Evolutionary conservation across 2,113 vertebrate species (phyloP).

Genomic region (Periophthalmodon schlosseri): DNA sequence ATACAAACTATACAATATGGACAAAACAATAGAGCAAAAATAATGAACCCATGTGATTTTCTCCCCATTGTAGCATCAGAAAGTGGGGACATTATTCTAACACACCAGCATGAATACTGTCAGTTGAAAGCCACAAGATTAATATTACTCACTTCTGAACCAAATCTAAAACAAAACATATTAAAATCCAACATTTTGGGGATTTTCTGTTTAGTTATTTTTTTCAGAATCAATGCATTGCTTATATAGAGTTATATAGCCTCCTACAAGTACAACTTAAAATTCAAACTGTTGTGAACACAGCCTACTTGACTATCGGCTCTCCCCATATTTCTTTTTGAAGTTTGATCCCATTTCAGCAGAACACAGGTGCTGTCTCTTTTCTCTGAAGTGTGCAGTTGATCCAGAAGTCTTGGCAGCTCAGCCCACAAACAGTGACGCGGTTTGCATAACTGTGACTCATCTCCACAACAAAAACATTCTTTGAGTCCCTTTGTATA

Average conservation of each 20-base stretch:
- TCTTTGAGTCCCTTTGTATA: constrained; percentile 3
- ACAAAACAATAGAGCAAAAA: too few relatives aligned
- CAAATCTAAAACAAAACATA: too few relatives aligned
- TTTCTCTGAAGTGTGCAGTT: neutral
- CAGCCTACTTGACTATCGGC: constrained; percentile 17
- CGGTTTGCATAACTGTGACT: constrained; percentile 41
- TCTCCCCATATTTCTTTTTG: constrained; percentile 29
- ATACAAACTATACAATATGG: too few relatives aligned
- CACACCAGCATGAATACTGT: too few relatives aligned
- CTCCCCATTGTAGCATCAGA: too few relatives aligned
- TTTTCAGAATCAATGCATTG: neutral
- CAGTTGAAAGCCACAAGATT: too few relatives aligned
- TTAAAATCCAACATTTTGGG: neutral
- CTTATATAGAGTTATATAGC: too few relatives aligned
- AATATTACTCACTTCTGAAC: too few relatives aligned
- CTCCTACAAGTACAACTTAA: neutral
- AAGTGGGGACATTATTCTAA: too few relatives aligned
- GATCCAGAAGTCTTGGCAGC: constrained; percentile 7
- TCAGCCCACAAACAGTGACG: constrained; percentile 19
- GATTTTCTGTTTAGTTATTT: neutral
- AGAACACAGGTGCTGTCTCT: constrained; percentile 13
- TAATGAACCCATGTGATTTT: too few relatives aligned
- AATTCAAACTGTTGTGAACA: constrained; percentile 34
- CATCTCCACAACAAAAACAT: constrained; percentile 27
- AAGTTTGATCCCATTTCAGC: constrained; percentile 34